Evolutionary conservation across 2,113 vertebrate species (phyloP).

Genomic region (Merops nubicus): DNA sequence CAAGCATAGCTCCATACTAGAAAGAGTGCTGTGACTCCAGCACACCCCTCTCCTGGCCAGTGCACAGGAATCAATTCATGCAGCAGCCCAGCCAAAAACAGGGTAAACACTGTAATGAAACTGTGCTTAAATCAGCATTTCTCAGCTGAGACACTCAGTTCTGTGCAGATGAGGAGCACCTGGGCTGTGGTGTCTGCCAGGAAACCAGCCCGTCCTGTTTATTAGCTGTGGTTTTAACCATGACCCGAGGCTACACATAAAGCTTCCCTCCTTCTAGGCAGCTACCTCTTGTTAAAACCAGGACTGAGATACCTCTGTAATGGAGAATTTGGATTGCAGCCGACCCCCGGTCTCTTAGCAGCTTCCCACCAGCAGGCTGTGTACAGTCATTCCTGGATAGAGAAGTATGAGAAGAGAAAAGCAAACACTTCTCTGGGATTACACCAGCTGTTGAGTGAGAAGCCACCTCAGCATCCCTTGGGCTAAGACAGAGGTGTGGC

Average conservation of each 20-base stretch:
- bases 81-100: background rate
- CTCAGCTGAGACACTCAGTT: background rate
- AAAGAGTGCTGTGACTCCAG: background rate
- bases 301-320: background rate
- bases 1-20: fast-evolving
- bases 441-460: background rate
- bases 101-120: background rate
- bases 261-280: background rate
- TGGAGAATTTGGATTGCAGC: background rate
- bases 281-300: background rate
- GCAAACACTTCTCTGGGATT: background rate
- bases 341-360: background rate
- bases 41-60: background rate
- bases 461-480: background rate
- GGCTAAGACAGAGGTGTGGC: background rate
- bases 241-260: background rate
- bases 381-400: background rate
- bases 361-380: background rate
- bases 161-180: background rate
- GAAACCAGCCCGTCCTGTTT: background rate
- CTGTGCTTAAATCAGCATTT: background rate
- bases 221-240: background rate
- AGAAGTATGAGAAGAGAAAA: background rate
- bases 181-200: background rate
- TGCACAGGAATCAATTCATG: background rate